phyloP scores from a whole-genome alignment of 2,888 invertebrate species.

The Acrobasis suavella region DNA sequence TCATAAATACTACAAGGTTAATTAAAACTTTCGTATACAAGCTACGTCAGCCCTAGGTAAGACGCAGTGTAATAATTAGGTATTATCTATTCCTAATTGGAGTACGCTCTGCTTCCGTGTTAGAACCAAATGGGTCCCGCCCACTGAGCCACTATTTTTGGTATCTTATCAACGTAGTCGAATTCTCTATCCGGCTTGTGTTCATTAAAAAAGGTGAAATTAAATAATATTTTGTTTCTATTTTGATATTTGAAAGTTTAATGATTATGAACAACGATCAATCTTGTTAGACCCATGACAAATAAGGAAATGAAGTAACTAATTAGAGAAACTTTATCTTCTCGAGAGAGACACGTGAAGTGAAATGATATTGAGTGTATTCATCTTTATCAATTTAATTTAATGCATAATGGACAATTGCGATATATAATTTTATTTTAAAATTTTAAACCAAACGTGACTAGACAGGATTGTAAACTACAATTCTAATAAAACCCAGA shows the following conservation, averaged over 20 bases:
- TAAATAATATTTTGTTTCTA: conserved; percentile 21
- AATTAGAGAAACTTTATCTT: neutral
- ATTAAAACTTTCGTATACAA: no score
- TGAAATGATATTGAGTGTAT: neutral
- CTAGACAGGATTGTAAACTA: no score
- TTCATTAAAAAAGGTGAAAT: conserved; percentile 35
- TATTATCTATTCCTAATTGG: conserved; percentile 45
- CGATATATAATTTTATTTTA: neutral
- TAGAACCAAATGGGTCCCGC: conserved; percentile 50
- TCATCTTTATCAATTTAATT: neutral
- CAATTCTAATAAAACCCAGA: no score
- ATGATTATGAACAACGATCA: neutral
- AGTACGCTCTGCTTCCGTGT: conserved; percentile 52
- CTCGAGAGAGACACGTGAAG: conserved; percentile 2
- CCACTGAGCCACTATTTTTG: conserved; percentile 56
- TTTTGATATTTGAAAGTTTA: neutral
- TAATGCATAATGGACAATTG: neutral
- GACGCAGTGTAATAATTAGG: conserved; percentile 37
- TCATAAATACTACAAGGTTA: no score
- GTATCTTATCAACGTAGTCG: conserved; percentile 43
- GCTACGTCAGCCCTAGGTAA: conserved; percentile 13
- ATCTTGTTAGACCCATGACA: conserved; percentile 5
- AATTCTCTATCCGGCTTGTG: conserved; percentile 38
- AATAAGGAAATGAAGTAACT: conserved; percentile 14
- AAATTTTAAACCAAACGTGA: no score